phyloP scores from a whole-genome alignment of 1,140 invertebrate genomes.

The Phenacoccus solenopsis region DNA sequence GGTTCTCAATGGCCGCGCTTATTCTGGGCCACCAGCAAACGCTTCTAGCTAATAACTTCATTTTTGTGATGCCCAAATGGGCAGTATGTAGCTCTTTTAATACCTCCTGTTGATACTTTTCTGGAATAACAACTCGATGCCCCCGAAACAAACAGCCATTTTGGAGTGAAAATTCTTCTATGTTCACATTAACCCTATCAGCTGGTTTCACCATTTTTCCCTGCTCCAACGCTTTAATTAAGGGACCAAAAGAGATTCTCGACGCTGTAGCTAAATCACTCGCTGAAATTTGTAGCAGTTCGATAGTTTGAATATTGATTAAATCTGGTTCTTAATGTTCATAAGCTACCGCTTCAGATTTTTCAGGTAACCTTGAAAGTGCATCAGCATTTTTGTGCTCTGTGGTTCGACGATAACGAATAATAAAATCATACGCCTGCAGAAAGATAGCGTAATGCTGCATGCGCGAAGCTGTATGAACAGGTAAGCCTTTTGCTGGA shows the following conservation, averaged over 20 bases:
- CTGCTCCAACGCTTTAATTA: too few relatives aligned
- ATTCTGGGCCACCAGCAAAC: constrained; percentile 27
- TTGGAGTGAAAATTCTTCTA: too few relatives aligned
- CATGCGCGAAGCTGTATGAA: constrained; percentile 17
- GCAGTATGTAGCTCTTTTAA: constrained; percentile 30
- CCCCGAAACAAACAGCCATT: too few relatives aligned
- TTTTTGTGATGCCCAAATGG: constrained; percentile 22
- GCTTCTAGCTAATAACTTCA: constrained; percentile 18
- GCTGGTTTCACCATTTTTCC: too few relatives aligned
- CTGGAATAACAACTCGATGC: constrained; percentile 21
- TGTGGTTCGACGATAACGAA: constrained; percentile 28
- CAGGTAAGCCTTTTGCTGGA: constrained; percentile 28
- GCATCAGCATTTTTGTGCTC: constrained; percentile 30
- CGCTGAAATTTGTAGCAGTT: background rate
- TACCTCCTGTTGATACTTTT: constrained; percentile 5
- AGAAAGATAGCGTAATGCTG: too few relatives aligned
- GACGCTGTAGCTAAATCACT: background rate
- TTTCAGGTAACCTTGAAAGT: constrained; percentile 26
- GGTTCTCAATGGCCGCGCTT: constrained; percentile 31
- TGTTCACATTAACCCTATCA: too few relatives aligned
- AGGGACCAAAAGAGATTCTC: background rate
- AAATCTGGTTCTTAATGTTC: background rate
- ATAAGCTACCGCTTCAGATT: background rate
- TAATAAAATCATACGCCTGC: background rate
- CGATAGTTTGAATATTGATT: background rate